Evolutionary conservation across 2,113 vertebrate species (phyloP).

Genomic region (Noctilio leporinus): DNA sequence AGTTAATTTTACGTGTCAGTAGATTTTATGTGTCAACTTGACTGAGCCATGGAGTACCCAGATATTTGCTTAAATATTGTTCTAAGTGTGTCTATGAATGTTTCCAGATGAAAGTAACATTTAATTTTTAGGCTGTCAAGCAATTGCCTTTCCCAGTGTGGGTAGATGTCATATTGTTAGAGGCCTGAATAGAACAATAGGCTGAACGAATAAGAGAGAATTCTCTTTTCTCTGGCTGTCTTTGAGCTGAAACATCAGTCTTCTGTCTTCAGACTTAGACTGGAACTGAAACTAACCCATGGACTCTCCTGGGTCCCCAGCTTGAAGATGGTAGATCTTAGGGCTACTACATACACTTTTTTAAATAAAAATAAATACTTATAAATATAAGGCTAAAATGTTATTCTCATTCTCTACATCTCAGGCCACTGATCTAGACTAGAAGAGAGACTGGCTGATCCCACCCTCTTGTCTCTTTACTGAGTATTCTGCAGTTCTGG

Average conservation of each 20-base stretch:
- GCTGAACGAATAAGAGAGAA: not conserved
- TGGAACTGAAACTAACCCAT: not conserved
- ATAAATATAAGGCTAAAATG: not conserved
- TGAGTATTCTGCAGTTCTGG: not conserved
- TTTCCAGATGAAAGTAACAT: not conserved
- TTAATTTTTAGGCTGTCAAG: not conserved
- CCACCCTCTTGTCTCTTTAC: not conserved
- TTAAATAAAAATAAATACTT: not conserved
- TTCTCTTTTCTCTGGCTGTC: not conserved
- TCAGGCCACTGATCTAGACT: not conserved
- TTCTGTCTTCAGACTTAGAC: not conserved
- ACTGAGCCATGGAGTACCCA: not conserved
- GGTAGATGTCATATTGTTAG: not conserved
- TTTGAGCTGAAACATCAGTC: not conserved
- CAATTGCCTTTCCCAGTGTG: not conserved
- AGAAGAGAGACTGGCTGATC: not conserved
- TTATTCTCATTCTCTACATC: not conserved
- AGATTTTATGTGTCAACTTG: not conserved
- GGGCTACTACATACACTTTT: not conserved
- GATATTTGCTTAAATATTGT: not conserved
- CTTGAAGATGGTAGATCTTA: not conserved
- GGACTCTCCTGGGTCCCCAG: not conserved
- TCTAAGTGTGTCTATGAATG: not conserved
- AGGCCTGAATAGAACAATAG: not conserved
- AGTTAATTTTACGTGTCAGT: not conserved